Evolutionary conservation across 92 coral and sea anemone genomes (phyloP), one percentile per base, ranked within the genome.

Genomic region (Paragorgia papillata): DNA sequence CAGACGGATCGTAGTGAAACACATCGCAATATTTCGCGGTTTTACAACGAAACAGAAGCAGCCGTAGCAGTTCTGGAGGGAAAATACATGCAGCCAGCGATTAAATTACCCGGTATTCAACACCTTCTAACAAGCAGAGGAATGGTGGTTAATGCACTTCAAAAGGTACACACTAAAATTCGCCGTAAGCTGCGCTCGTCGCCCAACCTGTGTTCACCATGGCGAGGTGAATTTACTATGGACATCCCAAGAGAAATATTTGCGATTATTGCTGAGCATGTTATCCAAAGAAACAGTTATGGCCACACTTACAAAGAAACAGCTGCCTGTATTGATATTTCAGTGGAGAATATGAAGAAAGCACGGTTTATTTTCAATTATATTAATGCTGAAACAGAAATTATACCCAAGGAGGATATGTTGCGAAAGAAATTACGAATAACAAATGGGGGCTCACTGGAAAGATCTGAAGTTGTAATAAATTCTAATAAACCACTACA

Each of bases 221-320:
- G 86, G 89, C 39, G 35, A 41, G 89, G 86, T 24, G 80, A 86
- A 41, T 81, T 86, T 30, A 67, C 80, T 20, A 57, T 81, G 62
- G 86, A 86, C 75, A 61, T 86, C 22, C 89, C 89, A 37, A 69
- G 25, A 41, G 84, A 86, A 63, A 84, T 81, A 30, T 86, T 81
- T 49, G 9, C 13, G 20, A 80, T 81, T 27, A 76, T 86, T 26
- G 31, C 69, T 24, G 53, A 68, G 49, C 48, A 76, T 19, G 68
- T 86, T 10, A 69, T 86, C 0, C 28, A 69, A 57, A 30, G 82
- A 12, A 81, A 76, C 43, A 79, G 71, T 44, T 82, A 82, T 53
- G 87, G 80, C 20, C 85, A 83, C 18, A 9, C 49, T 31, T 26
- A 46, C 46, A 77, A 46, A 20, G 46, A 50, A 49, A 87, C 82